Evolutionary conservation across 2,888 invertebrate species (phyloP).

Genomic region (Hypena proboscidalis): DNA sequence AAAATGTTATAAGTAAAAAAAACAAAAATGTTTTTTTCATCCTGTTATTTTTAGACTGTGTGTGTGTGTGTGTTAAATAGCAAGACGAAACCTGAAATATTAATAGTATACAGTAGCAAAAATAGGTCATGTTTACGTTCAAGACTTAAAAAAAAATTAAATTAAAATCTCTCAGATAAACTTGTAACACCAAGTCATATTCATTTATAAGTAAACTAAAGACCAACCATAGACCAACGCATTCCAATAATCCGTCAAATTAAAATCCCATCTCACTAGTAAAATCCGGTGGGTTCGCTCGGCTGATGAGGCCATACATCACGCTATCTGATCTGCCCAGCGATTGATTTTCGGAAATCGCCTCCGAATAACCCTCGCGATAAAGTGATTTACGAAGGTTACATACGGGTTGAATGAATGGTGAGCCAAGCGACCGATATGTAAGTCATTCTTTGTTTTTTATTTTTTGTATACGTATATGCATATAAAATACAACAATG

Average conservation of each 20-base stretch:
- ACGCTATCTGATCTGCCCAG: constrained; percentile 64
- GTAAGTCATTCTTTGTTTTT: background rate
- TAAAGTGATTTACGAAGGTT: constrained; percentile 68
- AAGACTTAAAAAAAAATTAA: too few relatives aligned
- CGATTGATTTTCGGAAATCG: constrained; percentile 78
- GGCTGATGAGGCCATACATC: constrained; percentile 55
- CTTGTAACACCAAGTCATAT: too few relatives aligned
- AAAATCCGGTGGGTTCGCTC: constrained; percentile 12
- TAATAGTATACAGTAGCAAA: too few relatives aligned
- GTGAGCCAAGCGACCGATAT: constrained; percentile 6
- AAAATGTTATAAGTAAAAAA: too few relatives aligned
- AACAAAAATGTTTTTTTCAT: too few relatives aligned
- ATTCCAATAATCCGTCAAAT: constrained; percentile 12
- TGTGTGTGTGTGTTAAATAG: too few relatives aligned
- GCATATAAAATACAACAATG: too few relatives aligned
- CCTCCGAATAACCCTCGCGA: constrained; percentile 65
- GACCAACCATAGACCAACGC: background rate
- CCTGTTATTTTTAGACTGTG: too few relatives aligned
- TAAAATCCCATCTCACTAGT: constrained; percentile 22
- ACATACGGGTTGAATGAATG: constrained; percentile 42
- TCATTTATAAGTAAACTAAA: background rate
- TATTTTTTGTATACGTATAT: too few relatives aligned
- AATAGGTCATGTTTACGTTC: too few relatives aligned
- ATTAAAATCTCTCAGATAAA: too few relatives aligned
- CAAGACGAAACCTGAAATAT: too few relatives aligned